Evolutionary conservation across 2,797 vertebrate genomes (phyloP), one percentile per base, ranked within the genome.

Genomic region (Carapus acus): DNA sequence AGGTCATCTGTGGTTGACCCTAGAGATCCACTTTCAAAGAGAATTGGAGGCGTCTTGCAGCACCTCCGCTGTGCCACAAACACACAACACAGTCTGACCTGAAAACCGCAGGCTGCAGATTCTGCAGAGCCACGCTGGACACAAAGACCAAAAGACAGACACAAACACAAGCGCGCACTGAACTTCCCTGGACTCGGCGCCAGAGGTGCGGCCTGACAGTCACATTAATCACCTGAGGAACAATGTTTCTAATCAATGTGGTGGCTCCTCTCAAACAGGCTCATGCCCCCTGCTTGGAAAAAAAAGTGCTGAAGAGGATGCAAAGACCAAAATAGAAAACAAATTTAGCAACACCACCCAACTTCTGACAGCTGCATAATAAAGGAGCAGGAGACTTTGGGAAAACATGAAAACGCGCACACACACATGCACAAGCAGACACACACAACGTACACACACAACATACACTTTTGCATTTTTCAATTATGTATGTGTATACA

Each of bases 11-110:
- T 41, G 63, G 65, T 62, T 67, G 67, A 68, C 66, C 67, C 62
- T 55, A 49, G 72, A 65, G 73, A 79, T 84, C 81, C 58, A 43
- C 58, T 83, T 83, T 84, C 83, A 83, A 83, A 82, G 67, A 73
- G 66, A 65, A 54, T 49, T 39, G 19, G 63, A 60, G 64, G 69
- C 66, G 23, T 63, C 69, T 74, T 45, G 48, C 43, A 33, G 49
- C 59, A 60, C 59, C 68, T 60, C 58, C 58, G 41, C 69, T 67
- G 49, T 58, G 70, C 38, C 61, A 77, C 60, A 77, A 72, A 69
- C 54, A n/a, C 42, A 79, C 65, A 76, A 73, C 49, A 79, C 62
- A 58, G 54, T 36, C 37, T 78, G 78, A 79, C 75, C 74, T 65
- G 48, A 47, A 27, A 58, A 65, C 69, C 51, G 48, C 40, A 65